Percentiles rank a stretch among this genome's conserved stretches.
These are phyloP conservation scores for Oryctes rhinoceros DNA, from an alignment of 1,140 invertebrate genomes.

Conservation along the genomic window DNA sequence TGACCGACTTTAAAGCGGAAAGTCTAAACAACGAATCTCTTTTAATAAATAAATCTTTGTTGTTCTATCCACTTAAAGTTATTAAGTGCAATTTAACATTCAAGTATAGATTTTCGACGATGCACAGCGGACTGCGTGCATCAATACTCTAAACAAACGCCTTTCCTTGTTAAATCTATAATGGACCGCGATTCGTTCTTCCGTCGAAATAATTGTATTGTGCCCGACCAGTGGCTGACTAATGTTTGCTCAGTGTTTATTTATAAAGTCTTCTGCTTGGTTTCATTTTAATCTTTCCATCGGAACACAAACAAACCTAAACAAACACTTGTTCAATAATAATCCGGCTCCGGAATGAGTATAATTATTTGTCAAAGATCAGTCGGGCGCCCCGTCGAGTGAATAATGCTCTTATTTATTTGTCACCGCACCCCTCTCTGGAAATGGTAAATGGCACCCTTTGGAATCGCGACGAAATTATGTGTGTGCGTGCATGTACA, in stretches of 20 bases:
- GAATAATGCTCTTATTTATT: constrained; percentile 42
- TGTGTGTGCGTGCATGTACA: not conserved
- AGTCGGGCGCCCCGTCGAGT: constrained; percentile 37
- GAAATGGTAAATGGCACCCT: constrained; percentile 35
- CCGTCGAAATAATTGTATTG: constrained; percentile 53
- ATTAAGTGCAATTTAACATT: too few species aligned
- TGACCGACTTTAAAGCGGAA: too few species aligned
- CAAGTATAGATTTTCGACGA: too few species aligned
- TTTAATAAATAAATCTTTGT: too few species aligned
- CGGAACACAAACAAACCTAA: constrained; percentile 53
- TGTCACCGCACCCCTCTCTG: constrained; percentile 32
- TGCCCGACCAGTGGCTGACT: constrained; percentile 49
- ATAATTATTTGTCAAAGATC: constrained; percentile 47
- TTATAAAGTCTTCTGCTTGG: constrained; percentile 57
- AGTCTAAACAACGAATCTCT: too few species aligned
- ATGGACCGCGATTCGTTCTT: constrained; percentile 48
- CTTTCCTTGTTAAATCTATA: constrained; percentile 48
- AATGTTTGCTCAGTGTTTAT: constrained; percentile 56
- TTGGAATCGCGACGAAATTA: constrained; percentile 14
- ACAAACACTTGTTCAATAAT: constrained; percentile 56
- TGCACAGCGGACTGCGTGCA: not conserved
- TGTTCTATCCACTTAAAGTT: too few species aligned
- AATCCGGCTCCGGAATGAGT: constrained; percentile 48
- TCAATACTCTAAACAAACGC: constrained; percentile 5
- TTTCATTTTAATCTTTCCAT: constrained; percentile 58